Percentiles rank a stretch among this genome's conserved stretches.
phyloP scores from a whole-genome alignment of 2,113 vertebrate genomes.

The Toxotes jaculatrix region DNA sequence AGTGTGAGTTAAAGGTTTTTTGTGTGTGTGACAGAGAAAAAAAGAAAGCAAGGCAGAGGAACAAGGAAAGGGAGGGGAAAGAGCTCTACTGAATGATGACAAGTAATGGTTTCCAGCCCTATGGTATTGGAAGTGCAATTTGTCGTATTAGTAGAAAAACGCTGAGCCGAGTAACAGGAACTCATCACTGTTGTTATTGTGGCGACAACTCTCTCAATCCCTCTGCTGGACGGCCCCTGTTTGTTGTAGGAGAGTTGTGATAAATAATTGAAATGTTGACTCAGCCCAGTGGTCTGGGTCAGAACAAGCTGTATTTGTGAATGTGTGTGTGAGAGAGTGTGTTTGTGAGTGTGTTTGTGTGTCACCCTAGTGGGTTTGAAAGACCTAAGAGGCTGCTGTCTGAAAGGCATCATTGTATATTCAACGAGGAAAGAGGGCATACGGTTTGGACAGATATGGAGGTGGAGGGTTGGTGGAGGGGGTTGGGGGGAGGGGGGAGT shows the following conservation, averaged over 20 bases:
- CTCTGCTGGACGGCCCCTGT: conserved; percentile 37
- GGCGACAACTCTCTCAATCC: conserved; percentile 59
- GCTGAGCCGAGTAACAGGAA: conserved; percentile 62
- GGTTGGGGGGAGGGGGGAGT: too few species aligned
- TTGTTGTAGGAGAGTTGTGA: conserved; percentile 53
- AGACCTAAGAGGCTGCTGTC: conserved; percentile 48
- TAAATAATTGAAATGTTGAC: conserved; percentile 81
- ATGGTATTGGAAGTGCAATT: conserved; percentile 56
- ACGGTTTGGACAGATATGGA: conserved; percentile 59
- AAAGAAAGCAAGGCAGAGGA: not conserved
- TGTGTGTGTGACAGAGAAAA: conserved; percentile 2
- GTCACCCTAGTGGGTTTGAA: conserved; percentile 44
- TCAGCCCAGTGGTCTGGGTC: conserved; percentile 73
- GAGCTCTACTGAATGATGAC: conserved; percentile 56
- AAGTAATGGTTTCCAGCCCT: conserved; percentile 55
- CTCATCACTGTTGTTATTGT: conserved; percentile 64
- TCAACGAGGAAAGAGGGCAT: conserved; percentile 34
- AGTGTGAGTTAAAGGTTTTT: conserved; percentile 21
- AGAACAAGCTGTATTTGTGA: conserved; percentile 54
- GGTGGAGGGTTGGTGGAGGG: not conserved
- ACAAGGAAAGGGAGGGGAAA: conserved; percentile 7
- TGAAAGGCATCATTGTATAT: conserved; percentile 61
- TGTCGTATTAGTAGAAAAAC: conserved; percentile 64
- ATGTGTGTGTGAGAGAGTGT: conserved; percentile 15
- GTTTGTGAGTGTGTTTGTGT: conserved; percentile 22